Base-by-base conservation (phyloP, 2,113 vertebrate species). In the Bubalus kerabau region DNA sequence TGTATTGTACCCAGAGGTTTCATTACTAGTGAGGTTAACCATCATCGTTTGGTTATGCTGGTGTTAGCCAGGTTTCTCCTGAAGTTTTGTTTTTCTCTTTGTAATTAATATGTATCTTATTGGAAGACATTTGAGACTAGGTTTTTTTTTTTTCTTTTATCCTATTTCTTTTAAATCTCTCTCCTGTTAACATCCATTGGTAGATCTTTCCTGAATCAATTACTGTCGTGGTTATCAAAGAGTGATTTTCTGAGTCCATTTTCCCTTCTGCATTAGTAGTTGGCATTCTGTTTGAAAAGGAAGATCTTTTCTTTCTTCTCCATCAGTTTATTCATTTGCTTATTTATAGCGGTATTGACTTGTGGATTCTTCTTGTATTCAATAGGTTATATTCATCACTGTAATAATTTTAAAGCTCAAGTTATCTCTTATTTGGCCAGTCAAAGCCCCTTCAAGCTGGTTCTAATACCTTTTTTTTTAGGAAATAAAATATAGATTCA, bases 321-420 rank as follows among this genome's bases (percentile, higher is more conserved):
- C 56, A 2, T 80, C 67, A 23, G 14, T 56, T 78, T 59, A 50
- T 76, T 90, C 21, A 78, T 26, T 92, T 48, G 28, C 52, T 92
- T 24, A 76, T n/a, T 92, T 50, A 30, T 28, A 62, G 40, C 43
- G 87, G 21, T 52, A 32, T 64, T 50, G 7, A 80, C 74, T 91
- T 9, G 2, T 26, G 24, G 32, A 46, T 95, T 90, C 50, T 80
- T 81, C 36, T 24, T 92, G 86, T 80, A 17, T 36, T 76, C 4
- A 78, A 0, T 82, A 14, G 19, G 19, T 52, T 94, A 14, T 8
- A 28, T 28, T 85, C 62, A 3, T 84, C 54, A 62, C 30, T 74
- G 15, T 74, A 23, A 32, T 93, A 46, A 62, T 96, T 93, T 94
- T 74, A 67, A 84, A 62, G 10, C 62, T 76, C 76, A 57, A 74